These are phyloP conservation scores for Cryptocephalus moraei DNA, from an alignment of 2,888 invertebrate species.

Conservation along the genomic window DNA sequence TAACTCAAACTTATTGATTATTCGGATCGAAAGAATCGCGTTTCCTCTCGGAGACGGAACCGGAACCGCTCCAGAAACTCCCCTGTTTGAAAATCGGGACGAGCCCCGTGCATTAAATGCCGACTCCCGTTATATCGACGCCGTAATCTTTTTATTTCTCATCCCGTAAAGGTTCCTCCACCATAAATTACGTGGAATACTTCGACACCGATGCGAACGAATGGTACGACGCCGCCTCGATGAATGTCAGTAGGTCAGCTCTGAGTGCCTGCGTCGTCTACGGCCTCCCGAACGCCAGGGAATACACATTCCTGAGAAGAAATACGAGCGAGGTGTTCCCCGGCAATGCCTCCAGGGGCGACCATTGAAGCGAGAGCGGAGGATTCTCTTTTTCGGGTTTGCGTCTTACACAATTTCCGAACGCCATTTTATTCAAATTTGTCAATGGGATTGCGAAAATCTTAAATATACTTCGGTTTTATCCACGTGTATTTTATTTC, in stretches of 20 bases:
- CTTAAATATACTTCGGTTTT: too few species aligned
- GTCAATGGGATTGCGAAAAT: too few species aligned
- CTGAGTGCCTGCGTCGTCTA: slow-evolving; percentile 67
- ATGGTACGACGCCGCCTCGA: slow-evolving; percentile 62
- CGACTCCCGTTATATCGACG: too few species aligned
- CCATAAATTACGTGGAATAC: slow-evolving; percentile 67
- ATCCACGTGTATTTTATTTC: too few species aligned
- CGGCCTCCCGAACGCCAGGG: slow-evolving; percentile 57
- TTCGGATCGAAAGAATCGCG: too few species aligned
- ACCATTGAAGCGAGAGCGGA: slow-evolving; percentile 6
- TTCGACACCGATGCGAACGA: slow-evolving; percentile 51
- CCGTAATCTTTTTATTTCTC: too few species aligned
- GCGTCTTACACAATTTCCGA: neutral
- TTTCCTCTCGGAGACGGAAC: too few species aligned
- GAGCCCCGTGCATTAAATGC: too few species aligned
- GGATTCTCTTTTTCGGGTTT: neutral
- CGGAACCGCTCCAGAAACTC: too few species aligned
- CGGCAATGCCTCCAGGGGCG: slow-evolving; percentile 21
- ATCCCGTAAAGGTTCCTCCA: slow-evolving; percentile 47
- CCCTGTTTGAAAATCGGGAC: too few species aligned
- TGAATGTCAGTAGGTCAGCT: slow-evolving; percentile 75
- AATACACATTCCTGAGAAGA: slow-evolving; percentile 46
- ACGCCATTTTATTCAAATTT: neutral
- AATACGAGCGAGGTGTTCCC: slow-evolving; percentile 24
- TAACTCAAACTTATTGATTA: too few species aligned